A percentile compares a stretch with the other conserved stretches of the same genome.
Evolutionary conservation across 2,797 vertebrate genomes (phyloP).

Genomic region (Rhynchotus rufescens): DNA sequence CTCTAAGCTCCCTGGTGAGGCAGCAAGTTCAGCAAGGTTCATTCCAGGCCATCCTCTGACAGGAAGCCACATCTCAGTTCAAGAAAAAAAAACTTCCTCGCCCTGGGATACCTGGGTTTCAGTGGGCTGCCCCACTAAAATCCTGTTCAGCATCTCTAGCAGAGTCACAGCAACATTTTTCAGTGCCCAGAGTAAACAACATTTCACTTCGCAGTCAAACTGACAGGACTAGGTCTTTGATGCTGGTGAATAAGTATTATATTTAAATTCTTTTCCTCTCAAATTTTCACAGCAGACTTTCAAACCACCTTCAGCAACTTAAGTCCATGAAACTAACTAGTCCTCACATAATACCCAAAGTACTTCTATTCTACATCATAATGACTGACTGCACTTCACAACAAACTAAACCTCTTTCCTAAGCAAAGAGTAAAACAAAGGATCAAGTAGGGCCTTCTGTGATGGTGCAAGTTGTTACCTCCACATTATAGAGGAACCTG

Average conservation of each 20-base stretch:
- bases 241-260: background rate
- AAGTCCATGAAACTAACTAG: background rate
- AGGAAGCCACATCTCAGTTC: background rate
- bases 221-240: background rate
- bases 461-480: constrained; percentile 79
- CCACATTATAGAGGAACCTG: constrained; percentile 90
- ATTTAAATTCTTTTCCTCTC: background rate
- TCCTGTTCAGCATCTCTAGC: background rate
- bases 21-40: background rate
- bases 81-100: background rate
- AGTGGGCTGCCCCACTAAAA: background rate
- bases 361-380: background rate
- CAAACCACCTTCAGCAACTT: background rate
- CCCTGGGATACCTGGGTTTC: background rate
- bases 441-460: background rate
- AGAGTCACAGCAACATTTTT: background rate
- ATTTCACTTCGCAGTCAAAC: background rate
- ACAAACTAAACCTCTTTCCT: background rate
- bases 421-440: background rate
- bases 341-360: background rate
- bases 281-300: background rate
- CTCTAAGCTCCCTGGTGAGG: background rate
- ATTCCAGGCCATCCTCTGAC: background rate
- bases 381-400: background rate
- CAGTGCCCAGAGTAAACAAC: background rate